A percentile compares a stretch with the other conserved stretches of the same genome.
Evolutionary conservation across 2,888 invertebrate genomes (phyloP).

Genomic region (Seira ritae): DNA sequence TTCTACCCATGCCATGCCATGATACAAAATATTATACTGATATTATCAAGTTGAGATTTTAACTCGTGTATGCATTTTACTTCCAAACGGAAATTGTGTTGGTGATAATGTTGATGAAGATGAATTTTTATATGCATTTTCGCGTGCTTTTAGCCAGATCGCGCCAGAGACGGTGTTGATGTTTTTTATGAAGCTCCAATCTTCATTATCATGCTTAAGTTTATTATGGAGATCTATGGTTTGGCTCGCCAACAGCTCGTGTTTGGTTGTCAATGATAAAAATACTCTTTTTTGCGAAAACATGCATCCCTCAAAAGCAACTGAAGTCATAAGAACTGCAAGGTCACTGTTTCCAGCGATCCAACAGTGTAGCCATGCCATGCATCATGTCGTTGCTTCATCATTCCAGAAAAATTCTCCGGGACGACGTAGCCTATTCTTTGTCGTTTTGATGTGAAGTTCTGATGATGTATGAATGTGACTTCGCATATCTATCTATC

Average conservation of each 20-base stretch:
- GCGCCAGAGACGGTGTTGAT: not conserved
- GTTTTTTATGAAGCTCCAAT: not conserved
- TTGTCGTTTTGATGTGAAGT: too few relatives aligned
- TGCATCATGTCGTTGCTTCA: too few relatives aligned
- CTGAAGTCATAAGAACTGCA: not conserved
- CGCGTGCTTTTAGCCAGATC: too few relatives aligned
- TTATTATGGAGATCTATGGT: not conserved
- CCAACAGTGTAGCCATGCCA: not conserved
- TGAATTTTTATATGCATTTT: too few relatives aligned
- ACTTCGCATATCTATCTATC: too few relatives aligned
- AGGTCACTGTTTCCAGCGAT: not conserved
- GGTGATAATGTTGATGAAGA: not conserved
- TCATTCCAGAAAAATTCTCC: too few relatives aligned
- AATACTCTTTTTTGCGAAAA: not conserved
- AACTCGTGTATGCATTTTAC: not conserved
- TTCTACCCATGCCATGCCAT: too few relatives aligned
- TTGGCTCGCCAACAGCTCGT: too few relatives aligned
- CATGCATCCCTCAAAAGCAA: not conserved
- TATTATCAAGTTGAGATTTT: too few relatives aligned
- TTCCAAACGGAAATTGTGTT: not conserved
- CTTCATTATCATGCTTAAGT: not conserved
- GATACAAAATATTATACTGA: too few relatives aligned
- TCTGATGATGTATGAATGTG: too few relatives aligned
- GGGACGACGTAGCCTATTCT: too few relatives aligned
- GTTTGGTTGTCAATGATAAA: slow-evolving; percentile 9